Base-by-base conservation (phyloP, 2,888 invertebrate genomes). In the Odontothrips loti region DNA sequence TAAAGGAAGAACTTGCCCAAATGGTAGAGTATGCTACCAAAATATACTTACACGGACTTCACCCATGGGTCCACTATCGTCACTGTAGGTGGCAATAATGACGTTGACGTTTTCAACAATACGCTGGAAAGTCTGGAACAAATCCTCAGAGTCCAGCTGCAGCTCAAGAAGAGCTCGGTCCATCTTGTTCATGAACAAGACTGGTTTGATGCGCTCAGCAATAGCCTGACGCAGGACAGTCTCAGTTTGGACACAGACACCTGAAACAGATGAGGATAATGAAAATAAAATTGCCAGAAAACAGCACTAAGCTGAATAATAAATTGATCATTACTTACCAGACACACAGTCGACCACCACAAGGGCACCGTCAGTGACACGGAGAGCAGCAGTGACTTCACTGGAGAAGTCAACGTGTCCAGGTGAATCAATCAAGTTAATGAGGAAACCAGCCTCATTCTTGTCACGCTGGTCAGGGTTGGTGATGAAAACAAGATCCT, bases 141-240 rank as follows among this genome's bases (percentile, higher is more conserved):
- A 91, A 87, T 98, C 97, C 89, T 99, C 99, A 84, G 95, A 93
- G 83, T 96, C 98, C 86, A 99, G 89, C 88, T 99, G 99, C 87
- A 99, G 90, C 89, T 99, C 99, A 68, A 99, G 91, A 82, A 99
- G 91, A 85, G 99, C 99, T 85, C 99, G 95, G 91, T 99, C 99
- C 99, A 99, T 99, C 90, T 99, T 99, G 95, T 99, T 99, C 99
- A 99, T 99, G 94, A 99, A 99, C 86, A 99, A 91, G 85, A 99
- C 96, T 82, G 99, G 99, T 94, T 98, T 99, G 87, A 99, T 99
- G 87, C 99, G 95, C 90, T 99, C 99, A 83, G 98, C 97, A 87
- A 99, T 99, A 83, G 99, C 99, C 89, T 99, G 99, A 90, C 99
- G 96, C 86, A 99, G 91, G 82, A 99, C 99, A 86, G 99, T 99